Base-by-base conservation (phyloP, 2,797 vertebrate genomes). In the Macrochelys suwanniensis region DNA sequence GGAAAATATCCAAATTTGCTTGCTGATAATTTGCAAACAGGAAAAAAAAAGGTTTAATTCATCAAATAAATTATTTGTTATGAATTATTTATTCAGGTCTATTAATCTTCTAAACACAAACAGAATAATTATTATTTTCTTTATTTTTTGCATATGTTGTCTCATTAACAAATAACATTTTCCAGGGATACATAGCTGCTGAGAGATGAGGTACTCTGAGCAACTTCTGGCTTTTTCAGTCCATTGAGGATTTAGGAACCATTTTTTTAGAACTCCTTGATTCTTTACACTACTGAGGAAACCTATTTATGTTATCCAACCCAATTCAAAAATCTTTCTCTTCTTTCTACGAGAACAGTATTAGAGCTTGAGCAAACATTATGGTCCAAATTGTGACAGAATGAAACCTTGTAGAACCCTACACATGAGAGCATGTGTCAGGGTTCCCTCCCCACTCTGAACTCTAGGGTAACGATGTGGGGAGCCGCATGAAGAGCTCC, bases 81-180 rank as follows among this genome's bases (percentile, higher is more conserved):
- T 19, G 33, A 54, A 10, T 0, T 2, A 1, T 33, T 47, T 47
- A 76, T 42, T 76, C 23, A 76, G 25, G 11, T 25, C 37, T 74
- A 74, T 26, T 25, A 74, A 26, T 91, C 78, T 85, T 78, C 88
- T 85, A 85, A 88, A 85, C 50, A 68, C 51, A 96, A 92, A 76
- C 45, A 86, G 45, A 89, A 68, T 50, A 0, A 57, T 42, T 50
- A 94, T 31, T 90, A 17, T 87, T 71, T 84, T 65, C 49, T 59
- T 82, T 51, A 21, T 74, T 53, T 84, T 33, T 78, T 11, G 23
- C 33, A 19, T 2, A 1, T 65, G 79, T 19, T n/a, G n/a, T 81
- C 77, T 59, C 25, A 33, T 17, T 53, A 89, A 78, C 57, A 90
- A 91, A 82, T 47, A 10, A 4, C n/a, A 2, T 77, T n/a, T 37